Conservation (phyloP, 2,888 invertebrate genomes). For the Drosophila pseudotalamancana region DNA sequence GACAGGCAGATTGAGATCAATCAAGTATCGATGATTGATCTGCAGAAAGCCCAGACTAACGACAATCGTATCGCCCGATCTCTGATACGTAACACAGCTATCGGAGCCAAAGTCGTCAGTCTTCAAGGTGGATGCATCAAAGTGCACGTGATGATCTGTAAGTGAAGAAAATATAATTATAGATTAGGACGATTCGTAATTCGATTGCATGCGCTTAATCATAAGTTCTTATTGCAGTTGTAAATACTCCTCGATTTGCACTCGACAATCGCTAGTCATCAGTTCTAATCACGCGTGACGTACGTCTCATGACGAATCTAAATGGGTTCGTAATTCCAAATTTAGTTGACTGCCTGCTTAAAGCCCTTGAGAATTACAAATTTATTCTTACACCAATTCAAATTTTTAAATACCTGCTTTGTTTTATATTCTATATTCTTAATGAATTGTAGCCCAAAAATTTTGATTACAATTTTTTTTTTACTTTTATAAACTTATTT, state of each 20-base stretch:
- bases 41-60: constrained; percentile 84
- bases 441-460: no score
- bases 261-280: not conserved
- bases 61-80: constrained; percentile 83
- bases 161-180: no score
- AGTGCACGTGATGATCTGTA: constrained; percentile 84
- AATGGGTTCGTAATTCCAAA: no score
- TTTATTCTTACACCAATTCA: no score
- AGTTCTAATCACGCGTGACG: not conserved
- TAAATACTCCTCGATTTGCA: not conserved
- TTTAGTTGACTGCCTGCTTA: no score
- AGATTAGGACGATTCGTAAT: no score
- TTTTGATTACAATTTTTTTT: no score
- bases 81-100: constrained; percentile 83
- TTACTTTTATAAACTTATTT: no score
- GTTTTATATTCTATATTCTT: no score
- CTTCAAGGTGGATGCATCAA: constrained; percentile 81
- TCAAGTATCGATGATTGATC: constrained; percentile 83
- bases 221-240: not conserved
- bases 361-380: no score
- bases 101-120: constrained; percentile 82
- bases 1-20: constrained; percentile 83
- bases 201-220: not conserved
- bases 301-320: not conserved
- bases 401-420: no score